Percentiles rank a stretch among this genome's conserved stretches.
phyloP scores from a whole-genome alignment of 1,140 invertebrate species.

The Macrotrachela quadricornifera region DNA sequence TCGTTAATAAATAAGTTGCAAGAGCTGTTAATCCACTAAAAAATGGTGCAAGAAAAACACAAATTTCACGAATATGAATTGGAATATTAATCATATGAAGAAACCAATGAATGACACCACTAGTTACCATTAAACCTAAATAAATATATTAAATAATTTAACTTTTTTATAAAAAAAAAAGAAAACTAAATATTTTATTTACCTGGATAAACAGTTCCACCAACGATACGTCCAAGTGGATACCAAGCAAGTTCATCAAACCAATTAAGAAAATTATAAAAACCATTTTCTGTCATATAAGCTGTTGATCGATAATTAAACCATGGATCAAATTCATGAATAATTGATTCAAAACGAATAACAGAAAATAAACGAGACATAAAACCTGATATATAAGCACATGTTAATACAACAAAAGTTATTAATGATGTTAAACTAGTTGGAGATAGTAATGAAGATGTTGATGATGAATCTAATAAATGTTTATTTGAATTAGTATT shows the following conservation, averaged over 20 bases:
- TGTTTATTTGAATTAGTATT: no score
- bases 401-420: constrained; percentile 57
- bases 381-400: constrained; percentile 92
- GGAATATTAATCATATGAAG: constrained; percentile 79
- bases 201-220: constrained; percentile 36
- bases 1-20: constrained; percentile 86
- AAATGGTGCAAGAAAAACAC: constrained; percentile 90
- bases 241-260: constrained; percentile 99
- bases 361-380: constrained; percentile 90
- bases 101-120: constrained; percentile 75
- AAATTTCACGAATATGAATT: constrained; percentile 91
- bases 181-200: no score
- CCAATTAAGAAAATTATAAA: constrained; percentile 99
- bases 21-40: constrained; percentile 85
- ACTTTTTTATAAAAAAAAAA: no score
- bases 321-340: constrained; percentile 99
- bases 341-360: constrained; percentile 96
- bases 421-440: constrained; percentile 14
- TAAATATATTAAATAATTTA: constrained; percentile 41
- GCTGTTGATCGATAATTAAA: constrained; percentile 96
- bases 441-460: neutral
- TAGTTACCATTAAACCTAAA: constrained; percentile 95
- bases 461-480: no score
- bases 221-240: constrained; percentile 85
- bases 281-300: constrained; percentile 97